A percentile compares a stretch with the other conserved stretches of the same genome.
Conservation (phyloP, 2,888 invertebrate species). For the Bruchidius siliquastri region DNA sequence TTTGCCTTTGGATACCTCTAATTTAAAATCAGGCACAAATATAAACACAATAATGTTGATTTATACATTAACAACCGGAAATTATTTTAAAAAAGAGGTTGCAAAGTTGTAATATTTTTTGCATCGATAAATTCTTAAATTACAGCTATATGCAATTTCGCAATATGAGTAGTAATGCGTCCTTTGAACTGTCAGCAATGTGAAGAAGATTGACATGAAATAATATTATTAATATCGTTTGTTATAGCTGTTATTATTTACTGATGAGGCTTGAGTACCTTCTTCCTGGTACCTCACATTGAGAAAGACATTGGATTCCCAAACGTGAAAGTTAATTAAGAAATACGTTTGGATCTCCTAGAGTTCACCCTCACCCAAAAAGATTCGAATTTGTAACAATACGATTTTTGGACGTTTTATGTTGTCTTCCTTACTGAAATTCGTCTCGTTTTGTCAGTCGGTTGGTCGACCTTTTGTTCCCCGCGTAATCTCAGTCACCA, state of each 20-base stretch:
- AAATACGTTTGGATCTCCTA: too few relatives aligned
- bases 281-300: background rate
- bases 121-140: conserved; percentile 5
- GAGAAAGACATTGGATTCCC: too few relatives aligned
- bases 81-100: background rate
- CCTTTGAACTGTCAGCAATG: background rate
- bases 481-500: too few relatives aligned
- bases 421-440: too few relatives aligned
- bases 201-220: background rate
- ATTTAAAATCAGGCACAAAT: background rate
- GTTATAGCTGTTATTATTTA: background rate
- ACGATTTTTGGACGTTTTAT: too few relatives aligned
- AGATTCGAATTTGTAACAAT: too few relatives aligned
- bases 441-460: too few relatives aligned
- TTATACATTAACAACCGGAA: conserved; percentile 1
- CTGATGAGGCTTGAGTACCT: background rate
- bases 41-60: background rate
- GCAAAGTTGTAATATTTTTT: conserved; percentile 5
- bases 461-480: too few relatives aligned
- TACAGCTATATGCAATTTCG: background rate
- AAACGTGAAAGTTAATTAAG: too few relatives aligned
- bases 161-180: background rate
- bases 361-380: too few relatives aligned
- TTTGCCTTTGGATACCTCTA: too few relatives aligned
- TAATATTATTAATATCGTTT: background rate